Evolutionary conservation across 1,140 invertebrate species (phyloP), one percentile per base, ranked within the genome.

Genomic region (Zophobas atratus): DNA sequence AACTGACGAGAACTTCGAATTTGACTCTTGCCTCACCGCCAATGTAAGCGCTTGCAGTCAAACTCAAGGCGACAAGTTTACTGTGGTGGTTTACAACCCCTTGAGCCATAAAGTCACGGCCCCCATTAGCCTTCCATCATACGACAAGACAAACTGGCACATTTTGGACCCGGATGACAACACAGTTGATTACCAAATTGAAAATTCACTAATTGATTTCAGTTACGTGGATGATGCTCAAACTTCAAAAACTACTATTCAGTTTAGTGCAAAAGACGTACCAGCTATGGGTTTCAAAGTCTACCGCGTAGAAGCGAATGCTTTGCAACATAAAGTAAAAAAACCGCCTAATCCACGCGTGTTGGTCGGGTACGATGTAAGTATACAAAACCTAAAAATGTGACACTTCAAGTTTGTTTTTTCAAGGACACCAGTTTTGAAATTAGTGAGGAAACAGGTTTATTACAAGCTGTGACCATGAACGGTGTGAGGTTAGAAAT

Each of bases 61-160:
- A 20, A 90, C 92, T 1, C 93, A 96, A 2, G 87, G 87, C 49
- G 84, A 90, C 77, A 85, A 90, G 75, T 92, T 94, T 82, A 84
- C 91, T 2, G 87, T 94, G 0, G 90, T 92, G 0, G 79, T 95
- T 1, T 95, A 95, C 84, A 98, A 98, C 86, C 94, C 96, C 0
- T 80, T 94, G 2, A 92, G 92, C 48, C 89, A 91, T 20, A 20
- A 20, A 20, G 20, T 20, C 20, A 20, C 20, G 20, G 20, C 20
- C 0, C 20, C 20, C 20, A 20, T 20, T 20, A 20, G 20, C 0
- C 20, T 20, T 20, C 20, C 20, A 20, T 20, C 20, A 20, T 20
- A 20, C 20, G 20, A 20, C 20, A 20, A 20, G 20, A 20, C 20
- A 32, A 33, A 41, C 32, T 72, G 48, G 46, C 84, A 83, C 1